Conservation (phyloP, 1,140 invertebrate genomes). For the Stegodyphus mimosarum region DNA sequence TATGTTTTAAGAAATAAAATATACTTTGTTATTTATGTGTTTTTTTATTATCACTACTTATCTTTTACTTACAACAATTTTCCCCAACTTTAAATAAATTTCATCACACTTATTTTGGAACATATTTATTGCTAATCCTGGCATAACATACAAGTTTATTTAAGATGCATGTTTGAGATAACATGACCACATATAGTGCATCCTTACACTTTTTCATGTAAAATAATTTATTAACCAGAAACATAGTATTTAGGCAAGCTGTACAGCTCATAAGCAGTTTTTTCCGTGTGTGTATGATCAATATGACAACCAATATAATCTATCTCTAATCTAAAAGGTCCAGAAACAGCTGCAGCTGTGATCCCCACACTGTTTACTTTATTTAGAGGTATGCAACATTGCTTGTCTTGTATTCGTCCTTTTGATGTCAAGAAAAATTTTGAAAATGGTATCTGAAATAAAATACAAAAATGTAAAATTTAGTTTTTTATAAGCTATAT, state of each 20-base stretch:
- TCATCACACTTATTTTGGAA: no score
- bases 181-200: no score
- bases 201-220: no score
- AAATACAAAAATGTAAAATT: neutral
- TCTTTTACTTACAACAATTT: no score
- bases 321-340: slow-evolving; percentile 90
- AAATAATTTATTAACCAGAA: neutral
- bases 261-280: slow-evolving; percentile 93
- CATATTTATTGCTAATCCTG: no score
- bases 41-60: neutral
- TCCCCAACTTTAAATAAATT: no score
- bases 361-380: slow-evolving; percentile 83
- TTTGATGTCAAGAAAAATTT: slow-evolving; percentile 88
- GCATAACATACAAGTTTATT: no score
- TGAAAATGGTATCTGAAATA: slow-evolving; percentile 87
- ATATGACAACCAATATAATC: slow-evolving; percentile 88
- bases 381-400: slow-evolving; percentile 73
- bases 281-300: slow-evolving; percentile 81
- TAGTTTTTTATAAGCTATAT: neutral
- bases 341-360: slow-evolving; percentile 79
- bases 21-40: neutral
- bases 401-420: slow-evolving; percentile 88
- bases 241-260: slow-evolving; percentile 36
- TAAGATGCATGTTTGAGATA: no score
- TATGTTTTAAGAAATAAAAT: neutral